These are phyloP conservation scores for Empis stercorea DNA, from an alignment of 2,888 invertebrate genomes.

Conservation along the genomic window DNA sequence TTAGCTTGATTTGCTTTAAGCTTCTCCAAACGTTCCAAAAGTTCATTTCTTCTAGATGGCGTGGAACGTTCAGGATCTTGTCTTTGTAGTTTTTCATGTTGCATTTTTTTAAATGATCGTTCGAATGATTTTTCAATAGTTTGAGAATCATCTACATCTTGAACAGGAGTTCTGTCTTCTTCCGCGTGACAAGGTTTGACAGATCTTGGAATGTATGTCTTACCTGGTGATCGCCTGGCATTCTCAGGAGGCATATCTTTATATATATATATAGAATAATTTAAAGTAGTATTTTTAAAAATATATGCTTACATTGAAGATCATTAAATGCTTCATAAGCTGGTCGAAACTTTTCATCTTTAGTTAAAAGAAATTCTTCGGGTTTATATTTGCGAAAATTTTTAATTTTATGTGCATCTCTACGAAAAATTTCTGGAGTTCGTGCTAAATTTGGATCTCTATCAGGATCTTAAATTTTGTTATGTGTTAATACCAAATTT, in stretches of 20 bases:
- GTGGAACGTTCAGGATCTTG: background rate
- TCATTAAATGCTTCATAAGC: constrained; percentile 4
- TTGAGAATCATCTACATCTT: background rate
- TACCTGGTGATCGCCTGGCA: background rate
- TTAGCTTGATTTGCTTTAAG: constrained; percentile 5
- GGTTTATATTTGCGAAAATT: constrained; percentile 7
- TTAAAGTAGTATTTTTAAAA: background rate
- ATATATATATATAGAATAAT: background rate
- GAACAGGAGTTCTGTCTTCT: background rate
- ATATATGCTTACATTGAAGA: constrained; percentile 7
- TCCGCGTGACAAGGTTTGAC: background rate
- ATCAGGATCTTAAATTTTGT: background rate
- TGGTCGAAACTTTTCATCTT: constrained; percentile 13
- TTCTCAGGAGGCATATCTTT: constrained; percentile 2
- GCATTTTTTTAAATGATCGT: constrained; percentile 1
- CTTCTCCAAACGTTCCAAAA: constrained; percentile 1
- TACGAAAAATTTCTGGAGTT: background rate
- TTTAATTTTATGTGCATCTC: background rate
- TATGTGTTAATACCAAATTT: background rate
- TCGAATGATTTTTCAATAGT: background rate
- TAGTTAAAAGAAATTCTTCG: constrained; percentile 14
- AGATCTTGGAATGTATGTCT: background rate
- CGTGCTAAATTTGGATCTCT: constrained; percentile 1
- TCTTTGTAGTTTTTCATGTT: background rate
- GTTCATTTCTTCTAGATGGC: background rate